Conservation (phyloP, 1,140 invertebrate genomes). For the Drosophila ohnishii region DNA sequence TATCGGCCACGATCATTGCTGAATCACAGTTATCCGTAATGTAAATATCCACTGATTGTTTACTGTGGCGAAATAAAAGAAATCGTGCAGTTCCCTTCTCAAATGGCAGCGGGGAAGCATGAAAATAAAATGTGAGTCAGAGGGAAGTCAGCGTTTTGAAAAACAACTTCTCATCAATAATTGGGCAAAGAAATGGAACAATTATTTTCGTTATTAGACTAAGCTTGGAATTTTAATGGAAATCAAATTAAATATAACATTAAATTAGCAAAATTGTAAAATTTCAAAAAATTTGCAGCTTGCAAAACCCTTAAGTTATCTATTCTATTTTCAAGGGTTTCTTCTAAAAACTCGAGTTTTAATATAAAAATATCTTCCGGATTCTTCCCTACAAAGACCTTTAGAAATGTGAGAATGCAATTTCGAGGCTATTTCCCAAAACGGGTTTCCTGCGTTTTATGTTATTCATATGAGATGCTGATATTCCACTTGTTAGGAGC, state of each 20-base stretch:
- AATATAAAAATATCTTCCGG: background rate
- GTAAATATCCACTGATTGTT: conserved; percentile 33
- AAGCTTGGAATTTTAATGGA: background rate
- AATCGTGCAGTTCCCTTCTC: conserved; percentile 32
- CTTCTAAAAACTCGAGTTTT: background rate
- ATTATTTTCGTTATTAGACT: background rate
- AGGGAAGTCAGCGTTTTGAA: conserved; percentile 18
- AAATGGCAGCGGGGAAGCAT: conserved; percentile 21
- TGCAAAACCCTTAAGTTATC: too few species aligned
- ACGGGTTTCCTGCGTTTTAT: background rate
- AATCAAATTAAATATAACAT: background rate
- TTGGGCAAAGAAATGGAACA: background rate
- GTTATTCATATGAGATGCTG: background rate
- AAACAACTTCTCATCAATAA: conserved; percentile 5
- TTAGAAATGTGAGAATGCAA: background rate
- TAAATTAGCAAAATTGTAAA: background rate
- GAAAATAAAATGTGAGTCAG: conserved; percentile 19
- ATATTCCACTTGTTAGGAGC: conserved; percentile 3
- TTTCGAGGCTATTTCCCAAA: background rate
- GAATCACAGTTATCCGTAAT: conserved; percentile 46
- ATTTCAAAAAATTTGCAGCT: too few species aligned
- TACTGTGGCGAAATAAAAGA: conserved; percentile 32
- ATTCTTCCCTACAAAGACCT: background rate
- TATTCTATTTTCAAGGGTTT: background rate
- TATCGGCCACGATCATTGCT: conserved; percentile 34